phyloP scores from a whole-genome alignment of 2,797 vertebrate species.

The Triplophysa yarkandensis region DNA sequence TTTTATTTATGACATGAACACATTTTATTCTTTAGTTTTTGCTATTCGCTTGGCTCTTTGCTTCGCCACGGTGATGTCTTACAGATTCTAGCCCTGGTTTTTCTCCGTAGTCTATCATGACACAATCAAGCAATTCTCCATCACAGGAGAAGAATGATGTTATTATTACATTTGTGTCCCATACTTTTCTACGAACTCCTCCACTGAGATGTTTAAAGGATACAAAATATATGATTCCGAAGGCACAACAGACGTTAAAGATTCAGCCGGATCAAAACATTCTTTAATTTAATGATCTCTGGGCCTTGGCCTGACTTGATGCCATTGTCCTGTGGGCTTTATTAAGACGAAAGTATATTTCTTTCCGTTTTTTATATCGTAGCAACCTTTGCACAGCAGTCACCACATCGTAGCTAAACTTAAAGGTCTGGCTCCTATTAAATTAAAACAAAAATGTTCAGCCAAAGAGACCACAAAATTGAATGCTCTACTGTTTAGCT shows the following conservation, averaged over 20 bases:
- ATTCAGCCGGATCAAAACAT: constrained; percentile 17
- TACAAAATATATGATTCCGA: constrained; percentile 46
- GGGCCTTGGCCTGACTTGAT: constrained; percentile 30
- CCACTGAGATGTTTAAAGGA: constrained; percentile 35
- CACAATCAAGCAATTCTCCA: constrained; percentile 55
- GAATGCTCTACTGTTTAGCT: background rate
- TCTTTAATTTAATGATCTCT: constrained; percentile 12
- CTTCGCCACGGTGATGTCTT: constrained; percentile 46
- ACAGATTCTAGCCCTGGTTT: constrained; percentile 53
- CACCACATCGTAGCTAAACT: background rate
- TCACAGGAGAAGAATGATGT: constrained; percentile 49
- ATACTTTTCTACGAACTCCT: constrained; percentile 14
- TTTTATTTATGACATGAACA: constrained; percentile 20
- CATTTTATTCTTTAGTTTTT: constrained; percentile 27
- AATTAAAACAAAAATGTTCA: background rate
- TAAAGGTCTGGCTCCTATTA: constrained; percentile 19
- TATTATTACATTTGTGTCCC: constrained; percentile 30
- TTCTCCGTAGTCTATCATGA: constrained; percentile 42
- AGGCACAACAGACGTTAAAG: constrained; percentile 28
- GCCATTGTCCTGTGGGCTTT: constrained; percentile 41
- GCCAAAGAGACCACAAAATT: constrained; percentile 3
- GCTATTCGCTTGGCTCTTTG: constrained; percentile 21
- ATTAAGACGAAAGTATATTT: constrained; percentile 23
- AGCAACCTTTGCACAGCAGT: constrained; percentile 11
- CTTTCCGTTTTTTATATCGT: constrained; percentile 27